These are phyloP conservation scores for Drosophila orosa DNA, from an alignment of 1,140 invertebrate genomes.

Conservation along the genomic window DNA sequence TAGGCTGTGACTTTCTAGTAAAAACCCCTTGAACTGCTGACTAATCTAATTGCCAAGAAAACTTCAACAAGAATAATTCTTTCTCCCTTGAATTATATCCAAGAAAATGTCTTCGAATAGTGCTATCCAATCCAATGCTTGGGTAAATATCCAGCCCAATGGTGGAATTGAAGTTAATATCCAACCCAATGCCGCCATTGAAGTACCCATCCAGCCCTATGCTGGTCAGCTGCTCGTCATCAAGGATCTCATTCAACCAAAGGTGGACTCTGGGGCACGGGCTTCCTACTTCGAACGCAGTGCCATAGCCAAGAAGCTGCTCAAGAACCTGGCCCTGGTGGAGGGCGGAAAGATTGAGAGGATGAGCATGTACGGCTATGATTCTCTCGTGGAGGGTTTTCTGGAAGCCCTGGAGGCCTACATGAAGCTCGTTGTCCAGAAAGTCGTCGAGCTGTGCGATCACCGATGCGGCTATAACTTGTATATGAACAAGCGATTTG, in stretches of 20 bases:
- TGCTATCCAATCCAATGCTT: too few relatives aligned
- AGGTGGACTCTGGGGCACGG: background rate
- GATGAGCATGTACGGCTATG: background rate
- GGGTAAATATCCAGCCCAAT: too few relatives aligned
- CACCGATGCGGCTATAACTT: slow-evolving; percentile 44
- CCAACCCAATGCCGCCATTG: too few relatives aligned
- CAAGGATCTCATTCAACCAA: slow-evolving; percentile 34
- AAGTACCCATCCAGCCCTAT: slow-evolving; percentile 51
- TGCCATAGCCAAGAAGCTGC: slow-evolving; percentile 22
- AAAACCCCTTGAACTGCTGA: background rate
- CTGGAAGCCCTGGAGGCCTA: slow-evolving; percentile 55
- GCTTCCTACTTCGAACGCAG: slow-evolving; percentile 36
- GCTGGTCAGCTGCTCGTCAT: slow-evolving; percentile 48
- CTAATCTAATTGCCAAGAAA: too few relatives aligned
- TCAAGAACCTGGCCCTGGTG: slow-evolving; percentile 1
- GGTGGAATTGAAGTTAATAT: too few relatives aligned
- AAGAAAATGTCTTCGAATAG: slow-evolving; percentile 1
- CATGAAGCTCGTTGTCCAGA: slow-evolving; percentile 27
- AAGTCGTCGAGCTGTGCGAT: slow-evolving; percentile 35
- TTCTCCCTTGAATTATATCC: background rate
- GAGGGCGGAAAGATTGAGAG: background rate
- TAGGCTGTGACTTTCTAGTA: background rate
- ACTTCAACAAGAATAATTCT: too few relatives aligned
- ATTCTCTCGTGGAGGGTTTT: slow-evolving; percentile 32
- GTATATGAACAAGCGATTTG: slow-evolving; percentile 23